These are phyloP conservation scores for Euzetes globulus DNA, from an alignment of 2,888 invertebrate genomes.

Conservation along the genomic window DNA sequence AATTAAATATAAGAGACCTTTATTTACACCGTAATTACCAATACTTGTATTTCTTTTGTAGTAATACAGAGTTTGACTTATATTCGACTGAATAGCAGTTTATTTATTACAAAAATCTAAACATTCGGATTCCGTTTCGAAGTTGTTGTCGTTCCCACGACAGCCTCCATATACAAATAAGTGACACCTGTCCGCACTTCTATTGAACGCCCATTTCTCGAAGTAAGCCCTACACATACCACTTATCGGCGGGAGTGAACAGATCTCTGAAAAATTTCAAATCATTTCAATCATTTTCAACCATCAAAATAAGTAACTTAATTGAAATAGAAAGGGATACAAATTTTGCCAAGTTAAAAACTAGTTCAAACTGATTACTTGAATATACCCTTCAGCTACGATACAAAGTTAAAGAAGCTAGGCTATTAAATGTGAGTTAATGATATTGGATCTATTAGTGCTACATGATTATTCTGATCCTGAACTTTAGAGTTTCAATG, in stretches of 20 bases:
- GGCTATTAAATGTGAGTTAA: too few relatives aligned
- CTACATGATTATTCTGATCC: too few relatives aligned
- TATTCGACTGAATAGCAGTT: neutral
- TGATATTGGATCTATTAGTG: too few relatives aligned
- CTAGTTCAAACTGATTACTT: too few relatives aligned
- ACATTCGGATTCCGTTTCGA: neutral
- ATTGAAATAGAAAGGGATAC: too few relatives aligned
- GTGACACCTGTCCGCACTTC: neutral
- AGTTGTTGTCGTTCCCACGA: neutral
- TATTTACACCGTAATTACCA: too few relatives aligned
- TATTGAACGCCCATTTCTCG: neutral
- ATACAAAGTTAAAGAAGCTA: too few relatives aligned
- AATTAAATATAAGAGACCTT: too few relatives aligned
- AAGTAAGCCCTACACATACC: neutral
- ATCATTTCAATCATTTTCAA: neutral
- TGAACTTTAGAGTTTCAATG: too few relatives aligned
- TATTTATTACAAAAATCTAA: neutral
- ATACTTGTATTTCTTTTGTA: too few relatives aligned
- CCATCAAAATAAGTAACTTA: neutral
- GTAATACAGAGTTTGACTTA: neutral
- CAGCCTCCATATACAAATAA: neutral
- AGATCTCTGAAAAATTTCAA: neutral
- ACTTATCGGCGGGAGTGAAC: neutral
- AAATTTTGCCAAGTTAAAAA: too few relatives aligned
- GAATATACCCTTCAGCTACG: too few relatives aligned